Evolutionary conservation across 2,797 vertebrate species (phyloP), one percentile per base, ranked within the genome.

Genomic region (Crax fasciolata): DNA sequence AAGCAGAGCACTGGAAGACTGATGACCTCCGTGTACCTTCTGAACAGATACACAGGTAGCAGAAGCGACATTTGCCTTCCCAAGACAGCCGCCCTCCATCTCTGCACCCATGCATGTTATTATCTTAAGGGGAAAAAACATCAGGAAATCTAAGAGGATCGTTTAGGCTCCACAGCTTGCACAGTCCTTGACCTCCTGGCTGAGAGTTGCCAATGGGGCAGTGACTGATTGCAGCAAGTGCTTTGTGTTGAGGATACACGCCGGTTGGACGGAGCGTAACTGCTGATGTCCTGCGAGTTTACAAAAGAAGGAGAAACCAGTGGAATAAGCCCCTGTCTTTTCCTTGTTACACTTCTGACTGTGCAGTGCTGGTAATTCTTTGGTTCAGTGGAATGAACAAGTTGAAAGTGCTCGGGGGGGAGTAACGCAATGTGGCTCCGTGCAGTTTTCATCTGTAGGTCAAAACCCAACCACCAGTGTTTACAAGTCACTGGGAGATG

Each of bases 121-220:
- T 84, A 32, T 96, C 93, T 87, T 84, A 28, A 71, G 74, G 6
- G n/a, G 57, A 54, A 54, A 61, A 73, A 78, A 46, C 74, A 82
- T 79, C 39, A 77, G 67, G 48, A 38, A 25, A 35, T 51, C 80
- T 38, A 46, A 81, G 77, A 79, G 62, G 27, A 70, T 48, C 54
- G 84, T 84, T 91, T 13, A 86, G 89, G 77, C 95, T 96, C 89
- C 89, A 88, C 85, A 94, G 63, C 76, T 92, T 48, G 51, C n/a
- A 14, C 79, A 91, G 92, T 71, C 93, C 95, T 94, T 96, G 96
- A 96, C 91, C 96, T 84, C 70, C 73, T 3, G 10, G 70, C 73
- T 70, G 43, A 58, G 82, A 41, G 25, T 75, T 76, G 66, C 87
- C 39, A 30, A 11, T 32, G 76, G 87, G 61, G 38, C 14, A 2